A percentile compares a stretch with the other conserved stretches of the same genome.
Conservation (phyloP, 1,140 invertebrate genomes). For the Heliconius hermathena region DNA sequence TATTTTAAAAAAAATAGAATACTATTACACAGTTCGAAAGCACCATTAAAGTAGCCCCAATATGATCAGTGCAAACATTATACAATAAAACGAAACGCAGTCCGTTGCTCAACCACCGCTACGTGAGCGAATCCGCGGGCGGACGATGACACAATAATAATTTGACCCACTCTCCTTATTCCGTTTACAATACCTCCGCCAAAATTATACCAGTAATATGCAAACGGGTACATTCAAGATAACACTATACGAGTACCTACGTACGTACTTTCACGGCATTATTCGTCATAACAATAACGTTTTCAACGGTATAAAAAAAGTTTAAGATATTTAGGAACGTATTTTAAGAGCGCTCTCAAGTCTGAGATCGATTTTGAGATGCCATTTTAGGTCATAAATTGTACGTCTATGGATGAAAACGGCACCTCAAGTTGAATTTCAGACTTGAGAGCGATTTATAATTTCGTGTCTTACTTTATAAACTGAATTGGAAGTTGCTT, state of each 20-base stretch:
- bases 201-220: slow-evolving; percentile 47
- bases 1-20: neutral
- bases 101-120: slow-evolving; percentile 8
- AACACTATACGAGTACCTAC: neutral
- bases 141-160: slow-evolving; percentile 40
- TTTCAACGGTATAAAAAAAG: neutral
- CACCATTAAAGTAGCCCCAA: neutral
- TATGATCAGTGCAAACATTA: slow-evolving; percentile 4
- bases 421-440: too few relatives aligned
- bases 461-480: neutral
- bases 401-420: too few relatives aligned
- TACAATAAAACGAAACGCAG: slow-evolving; percentile 7
- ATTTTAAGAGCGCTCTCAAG: too few relatives aligned
- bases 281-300: neutral
- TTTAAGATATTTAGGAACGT: neutral
- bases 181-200: slow-evolving; percentile 38
- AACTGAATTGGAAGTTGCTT: neutral
- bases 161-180: slow-evolving; percentile 46
- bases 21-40: neutral
- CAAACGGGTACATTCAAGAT: slow-evolving; percentile 31
- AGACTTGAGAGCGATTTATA: too few relatives aligned
- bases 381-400: too few relatives aligned
- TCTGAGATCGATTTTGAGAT: too few relatives aligned
- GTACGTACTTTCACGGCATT: slow-evolving; percentile 42
- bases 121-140: slow-evolving; percentile 14